phyloP scores from a whole-genome alignment of 1,140 invertebrate species.

The Saccostrea glomerata region DNA sequence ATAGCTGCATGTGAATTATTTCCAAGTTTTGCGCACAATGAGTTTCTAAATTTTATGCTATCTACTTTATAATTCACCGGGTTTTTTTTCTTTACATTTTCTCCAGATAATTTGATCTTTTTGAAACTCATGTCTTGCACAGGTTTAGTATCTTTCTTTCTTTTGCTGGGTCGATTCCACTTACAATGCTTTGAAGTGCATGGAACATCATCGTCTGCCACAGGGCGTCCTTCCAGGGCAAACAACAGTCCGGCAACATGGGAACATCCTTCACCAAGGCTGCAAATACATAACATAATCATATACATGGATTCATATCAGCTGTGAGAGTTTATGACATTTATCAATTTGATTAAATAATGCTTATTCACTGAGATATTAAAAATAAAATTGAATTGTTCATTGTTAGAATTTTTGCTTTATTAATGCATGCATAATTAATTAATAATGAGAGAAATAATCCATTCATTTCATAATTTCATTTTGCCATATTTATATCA shows the following conservation, averaged over 20 bases:
- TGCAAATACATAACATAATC: too few species aligned
- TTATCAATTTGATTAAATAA: conserved; percentile 6
- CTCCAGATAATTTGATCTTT: conserved; percentile 3
- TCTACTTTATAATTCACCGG: conserved; percentile 37
- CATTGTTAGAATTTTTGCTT: conserved; percentile 9
- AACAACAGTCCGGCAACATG: too few species aligned
- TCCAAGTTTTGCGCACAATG: conserved; percentile 40
- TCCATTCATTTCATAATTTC: conserved; percentile 16
- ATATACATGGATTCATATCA: too few species aligned
- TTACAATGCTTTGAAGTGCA: too few species aligned
- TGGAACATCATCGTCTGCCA: too few species aligned
- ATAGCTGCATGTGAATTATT: conserved; percentile 31
- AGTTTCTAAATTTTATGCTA: conserved; percentile 39
- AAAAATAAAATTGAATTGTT: conserved; percentile 6
- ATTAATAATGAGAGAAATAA: too few species aligned
- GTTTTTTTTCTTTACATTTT: conserved; percentile 46
- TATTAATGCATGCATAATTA: conserved; percentile 41
- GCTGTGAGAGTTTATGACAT: conserved; percentile 6
- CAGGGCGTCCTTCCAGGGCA: too few species aligned
- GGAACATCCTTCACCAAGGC: too few species aligned
- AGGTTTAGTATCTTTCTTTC: too few species aligned
- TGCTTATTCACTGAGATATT: conserved; percentile 10
- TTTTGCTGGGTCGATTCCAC: too few species aligned
- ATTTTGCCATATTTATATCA: conserved; percentile 1
- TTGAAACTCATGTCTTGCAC: too few species aligned